These are phyloP conservation scores for Zaprionus gabonicus DNA, from an alignment of 1,140 invertebrate species.

Conservation along the genomic window DNA sequence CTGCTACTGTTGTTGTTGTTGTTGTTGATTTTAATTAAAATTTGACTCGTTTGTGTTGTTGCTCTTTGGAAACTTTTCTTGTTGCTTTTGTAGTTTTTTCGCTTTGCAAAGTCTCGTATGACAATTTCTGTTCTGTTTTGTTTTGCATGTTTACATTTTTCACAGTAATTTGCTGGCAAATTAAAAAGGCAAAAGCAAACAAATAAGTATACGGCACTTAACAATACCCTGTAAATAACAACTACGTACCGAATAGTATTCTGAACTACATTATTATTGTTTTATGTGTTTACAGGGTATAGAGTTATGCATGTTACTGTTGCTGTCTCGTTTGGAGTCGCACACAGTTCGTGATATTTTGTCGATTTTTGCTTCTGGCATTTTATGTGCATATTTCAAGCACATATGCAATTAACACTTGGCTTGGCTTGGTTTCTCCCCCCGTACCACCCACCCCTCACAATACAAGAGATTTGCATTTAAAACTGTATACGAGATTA, in stretches of 20 bases:
- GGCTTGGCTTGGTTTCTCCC: background rate
- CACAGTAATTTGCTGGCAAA: conserved; percentile 49
- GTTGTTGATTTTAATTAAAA: conserved; percentile 63
- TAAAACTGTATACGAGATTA: conserved; percentile 32
- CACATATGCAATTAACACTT: conserved; percentile 62
- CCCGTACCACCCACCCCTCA: too few relatives aligned
- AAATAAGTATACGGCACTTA: background rate
- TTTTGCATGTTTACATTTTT: conserved; percentile 61
- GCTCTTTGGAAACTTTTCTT: conserved; percentile 1
- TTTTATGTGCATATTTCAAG: conserved; percentile 61
- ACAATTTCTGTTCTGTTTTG: conserved; percentile 32
- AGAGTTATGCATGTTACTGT: conserved; percentile 44
- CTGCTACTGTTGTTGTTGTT: conserved; percentile 28
- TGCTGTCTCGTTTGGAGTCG: conserved; percentile 30
- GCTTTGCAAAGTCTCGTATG: conserved; percentile 17
- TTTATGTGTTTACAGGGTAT: background rate
- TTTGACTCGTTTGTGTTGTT: conserved; percentile 18
- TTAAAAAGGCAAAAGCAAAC: conserved; percentile 42
- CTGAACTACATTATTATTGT: background rate
- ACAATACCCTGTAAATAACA: background rate
- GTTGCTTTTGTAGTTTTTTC: background rate
- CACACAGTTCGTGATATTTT: conserved; percentile 70
- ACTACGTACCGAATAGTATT: background rate
- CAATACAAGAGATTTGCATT: background rate
- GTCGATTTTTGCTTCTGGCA: conserved; percentile 51